These are phyloP conservation scores for Drosophila triauraria DNA, from an alignment of 1,140 invertebrate genomes.

Conservation along the genomic window DNA sequence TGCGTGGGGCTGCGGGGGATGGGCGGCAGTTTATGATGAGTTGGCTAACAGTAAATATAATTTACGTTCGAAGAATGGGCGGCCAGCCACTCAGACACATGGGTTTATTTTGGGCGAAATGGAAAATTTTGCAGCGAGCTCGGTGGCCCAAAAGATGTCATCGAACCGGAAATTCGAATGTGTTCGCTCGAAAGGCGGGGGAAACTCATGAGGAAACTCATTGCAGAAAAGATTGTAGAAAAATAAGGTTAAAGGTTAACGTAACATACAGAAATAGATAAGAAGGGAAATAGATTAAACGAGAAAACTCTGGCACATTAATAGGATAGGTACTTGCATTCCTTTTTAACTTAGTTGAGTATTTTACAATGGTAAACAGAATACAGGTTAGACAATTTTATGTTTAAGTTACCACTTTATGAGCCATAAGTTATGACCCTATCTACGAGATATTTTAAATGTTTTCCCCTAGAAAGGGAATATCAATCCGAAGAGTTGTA, in stretches of 20 bases:
- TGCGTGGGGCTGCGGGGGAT: neutral
- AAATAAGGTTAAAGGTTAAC: neutral
- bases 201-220: neutral
- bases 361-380: too few species aligned
- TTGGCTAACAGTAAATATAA: slow-evolving; percentile 51
- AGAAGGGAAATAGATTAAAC: neutral
- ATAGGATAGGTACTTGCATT: too few species aligned
- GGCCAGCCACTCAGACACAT: slow-evolving; percentile 39
- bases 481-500: too few species aligned
- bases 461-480: too few species aligned
- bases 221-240: neutral
- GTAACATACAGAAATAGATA: neutral
- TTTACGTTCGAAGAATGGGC: slow-evolving; percentile 33
- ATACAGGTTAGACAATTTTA: too few species aligned
- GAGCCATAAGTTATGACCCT: too few species aligned
- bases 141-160: slow-evolving; percentile 39
- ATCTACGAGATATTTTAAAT: too few species aligned
- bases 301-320: too few species aligned
- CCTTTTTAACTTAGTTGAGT: too few species aligned
- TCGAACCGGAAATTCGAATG: slow-evolving; percentile 43
- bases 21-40: slow-evolving; percentile 30
- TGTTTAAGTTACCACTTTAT: too few species aligned
- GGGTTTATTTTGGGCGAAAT: slow-evolving; percentile 28
- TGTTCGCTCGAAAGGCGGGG: neutral
- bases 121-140: slow-evolving; percentile 20